Evolutionary conservation across 2,888 invertebrate species (phyloP).

Genomic region (Nudaria mundana): DNA sequence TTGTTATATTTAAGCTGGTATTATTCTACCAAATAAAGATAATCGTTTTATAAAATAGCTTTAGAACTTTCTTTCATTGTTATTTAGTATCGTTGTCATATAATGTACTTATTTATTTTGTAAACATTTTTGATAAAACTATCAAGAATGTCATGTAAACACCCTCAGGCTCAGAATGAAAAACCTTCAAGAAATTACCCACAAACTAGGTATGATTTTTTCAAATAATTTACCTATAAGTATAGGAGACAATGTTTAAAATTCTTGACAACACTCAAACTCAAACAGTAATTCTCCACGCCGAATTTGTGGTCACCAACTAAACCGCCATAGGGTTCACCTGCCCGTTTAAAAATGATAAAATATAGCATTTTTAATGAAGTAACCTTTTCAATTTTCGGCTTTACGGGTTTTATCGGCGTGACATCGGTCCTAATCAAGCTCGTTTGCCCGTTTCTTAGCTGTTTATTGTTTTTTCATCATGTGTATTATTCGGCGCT

Average conservation of each 20-base stretch:
- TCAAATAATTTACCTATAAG: no score
- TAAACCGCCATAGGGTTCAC: slow-evolving; percentile 60
- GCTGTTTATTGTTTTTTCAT: slow-evolving; percentile 41
- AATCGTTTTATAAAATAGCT: no score
- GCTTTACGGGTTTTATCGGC: slow-evolving; percentile 75
- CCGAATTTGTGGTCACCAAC: slow-evolving; percentile 51
- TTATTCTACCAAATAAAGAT: no score
- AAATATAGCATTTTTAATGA: slow-evolving; percentile 80
- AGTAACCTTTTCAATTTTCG: slow-evolving; percentile 78
- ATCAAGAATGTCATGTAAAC: no score
- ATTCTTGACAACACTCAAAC: slow-evolving; percentile 4
- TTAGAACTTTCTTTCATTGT: no score
- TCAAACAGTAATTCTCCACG: slow-evolving; percentile 23
- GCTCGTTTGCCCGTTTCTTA: slow-evolving; percentile 59
- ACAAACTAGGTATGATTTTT: background rate
- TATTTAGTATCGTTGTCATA: no score
- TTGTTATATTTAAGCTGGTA: no score
- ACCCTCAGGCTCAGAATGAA: no score
- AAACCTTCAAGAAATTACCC: no score
- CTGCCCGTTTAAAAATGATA: slow-evolving; percentile 74
- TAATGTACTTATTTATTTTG: no score
- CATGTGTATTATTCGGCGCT: slow-evolving; percentile 48
- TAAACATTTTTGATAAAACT: no score
- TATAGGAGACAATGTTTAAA: no score
- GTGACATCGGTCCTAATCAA: slow-evolving; percentile 78